Conservation (phyloP, 2,888 invertebrate species). For the Galerucella calmariensis region DNA sequence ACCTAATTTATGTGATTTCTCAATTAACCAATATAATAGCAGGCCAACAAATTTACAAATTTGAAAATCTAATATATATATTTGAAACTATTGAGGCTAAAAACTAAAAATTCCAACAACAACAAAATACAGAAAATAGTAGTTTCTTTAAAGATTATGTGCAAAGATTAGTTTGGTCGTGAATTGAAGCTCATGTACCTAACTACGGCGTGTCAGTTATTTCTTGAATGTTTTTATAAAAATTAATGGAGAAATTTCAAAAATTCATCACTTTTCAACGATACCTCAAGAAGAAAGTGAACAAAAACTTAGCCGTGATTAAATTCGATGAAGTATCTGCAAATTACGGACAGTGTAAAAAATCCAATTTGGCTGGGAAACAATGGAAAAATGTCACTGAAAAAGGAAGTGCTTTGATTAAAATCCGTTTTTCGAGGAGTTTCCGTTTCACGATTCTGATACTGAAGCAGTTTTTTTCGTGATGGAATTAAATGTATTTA, state of each 20-base stretch:
- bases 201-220: no score
- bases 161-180: no score
- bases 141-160: no score
- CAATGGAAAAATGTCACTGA: conserved; percentile 23
- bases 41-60: no score
- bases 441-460: conserved; percentile 14
- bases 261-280: conserved; percentile 1
- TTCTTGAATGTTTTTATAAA: no score
- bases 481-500: neutral
- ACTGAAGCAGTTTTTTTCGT: neutral
- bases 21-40: no score
- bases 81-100: no score
- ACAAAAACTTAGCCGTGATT: conserved; percentile 14
- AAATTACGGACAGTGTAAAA: conserved; percentile 16
- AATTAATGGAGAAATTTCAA: neutral
- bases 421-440: conserved; percentile 15
- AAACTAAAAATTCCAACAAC: no score
- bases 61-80: no score
- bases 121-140: no score
- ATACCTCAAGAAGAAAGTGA: neutral
- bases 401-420: conserved; percentile 19
- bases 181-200: no score
- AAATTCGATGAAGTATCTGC: conserved; percentile 17
- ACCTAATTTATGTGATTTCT: no score
- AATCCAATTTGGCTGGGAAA: conserved; percentile 21